Evolutionary conservation across 2,113 vertebrate species (phyloP), one percentile per base, ranked within the genome.

Genomic region (Trachemys scripta): DNA sequence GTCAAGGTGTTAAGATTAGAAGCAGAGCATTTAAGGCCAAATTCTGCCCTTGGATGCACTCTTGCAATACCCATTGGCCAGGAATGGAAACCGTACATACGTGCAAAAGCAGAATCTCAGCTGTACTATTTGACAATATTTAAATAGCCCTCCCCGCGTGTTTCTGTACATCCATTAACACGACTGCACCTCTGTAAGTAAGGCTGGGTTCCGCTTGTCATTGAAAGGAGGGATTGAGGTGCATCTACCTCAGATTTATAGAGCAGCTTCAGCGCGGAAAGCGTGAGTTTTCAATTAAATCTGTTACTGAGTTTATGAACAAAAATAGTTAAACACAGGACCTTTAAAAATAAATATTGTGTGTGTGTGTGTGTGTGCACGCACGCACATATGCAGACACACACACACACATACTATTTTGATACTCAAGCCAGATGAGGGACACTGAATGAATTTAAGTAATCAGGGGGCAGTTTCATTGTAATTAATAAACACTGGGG

Each of bases 401-500:
- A 91, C 50, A 10, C 42, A 42, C 83, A 31, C 85, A 45, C 13
- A 65, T 31, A 35, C 11, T 8, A n/a, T 69, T 54, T 45, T 82
- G 49, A 51, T 83, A 89, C 84, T 92, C 72, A 50, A 54, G 76
- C 53, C 92, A 9, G 51, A 49, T 84, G 92, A 82, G 78, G 78
- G 62, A n/a, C 91, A 79, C 47, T 8, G 1, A 91, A 87, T 38
- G 50, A 81, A 89, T 54, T 22, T n/a, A 54, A 47, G 35, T 80
- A 92, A 84, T 91, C 89, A 95, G 94, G 92, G 42, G 17, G 27
- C 3, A 6, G 17, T 5, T 87, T 95, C 27, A 16, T 24, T 8
- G 38, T 17, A 19, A 24, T 96, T 89, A 80, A 53, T 79, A 93
- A 88, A 92, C 87, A 72, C 90, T 89, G 51, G 82, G 59, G 83